Conservation (phyloP, 2,888 invertebrate species). For the Tupiocoris notatus region DNA sequence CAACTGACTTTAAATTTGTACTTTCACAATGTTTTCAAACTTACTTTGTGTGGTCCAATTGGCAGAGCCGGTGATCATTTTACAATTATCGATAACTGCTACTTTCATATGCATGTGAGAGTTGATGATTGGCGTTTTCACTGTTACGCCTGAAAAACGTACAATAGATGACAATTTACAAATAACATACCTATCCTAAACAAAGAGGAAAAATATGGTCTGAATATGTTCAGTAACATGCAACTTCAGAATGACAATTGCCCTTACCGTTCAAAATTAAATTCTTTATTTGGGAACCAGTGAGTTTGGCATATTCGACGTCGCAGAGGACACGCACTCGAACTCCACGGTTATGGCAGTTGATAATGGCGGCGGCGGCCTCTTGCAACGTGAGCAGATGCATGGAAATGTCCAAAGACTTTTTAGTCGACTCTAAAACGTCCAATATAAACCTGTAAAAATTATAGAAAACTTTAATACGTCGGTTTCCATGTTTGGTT, state of each 20-base stretch:
- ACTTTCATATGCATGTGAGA: constrained; percentile 79
- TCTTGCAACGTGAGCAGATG: constrained; percentile 65
- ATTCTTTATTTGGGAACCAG: constrained; percentile 50
- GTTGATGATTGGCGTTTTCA: constrained; percentile 57
- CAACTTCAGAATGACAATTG: no score
- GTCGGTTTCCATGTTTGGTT: not conserved
- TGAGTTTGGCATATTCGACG: constrained; percentile 58
- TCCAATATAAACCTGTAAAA: constrained; percentile 51
- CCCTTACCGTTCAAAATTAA: constrained; percentile 41
- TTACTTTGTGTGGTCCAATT: constrained; percentile 71
- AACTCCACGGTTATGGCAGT: constrained; percentile 60
- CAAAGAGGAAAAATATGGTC: no score
- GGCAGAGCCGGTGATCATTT: constrained; percentile 67
- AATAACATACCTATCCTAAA: no score
- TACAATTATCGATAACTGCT: constrained; percentile 62
- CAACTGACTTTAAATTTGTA: not conserved
- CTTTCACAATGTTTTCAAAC: not conserved
- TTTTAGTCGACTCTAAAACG: constrained; percentile 55
- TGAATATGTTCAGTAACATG: no score
- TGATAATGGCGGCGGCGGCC: constrained; percentile 59
- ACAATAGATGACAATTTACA: no score
- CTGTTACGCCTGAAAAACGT: constrained; percentile 32
- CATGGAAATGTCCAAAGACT: constrained; percentile 67
- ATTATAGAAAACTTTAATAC: not conserved
- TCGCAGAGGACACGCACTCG: constrained; percentile 67